A percentile compares a stretch with the other conserved stretches of the same genome.
Conservation (phyloP, 2,888 invertebrate genomes). For the Iselma pallidipennis region DNA sequence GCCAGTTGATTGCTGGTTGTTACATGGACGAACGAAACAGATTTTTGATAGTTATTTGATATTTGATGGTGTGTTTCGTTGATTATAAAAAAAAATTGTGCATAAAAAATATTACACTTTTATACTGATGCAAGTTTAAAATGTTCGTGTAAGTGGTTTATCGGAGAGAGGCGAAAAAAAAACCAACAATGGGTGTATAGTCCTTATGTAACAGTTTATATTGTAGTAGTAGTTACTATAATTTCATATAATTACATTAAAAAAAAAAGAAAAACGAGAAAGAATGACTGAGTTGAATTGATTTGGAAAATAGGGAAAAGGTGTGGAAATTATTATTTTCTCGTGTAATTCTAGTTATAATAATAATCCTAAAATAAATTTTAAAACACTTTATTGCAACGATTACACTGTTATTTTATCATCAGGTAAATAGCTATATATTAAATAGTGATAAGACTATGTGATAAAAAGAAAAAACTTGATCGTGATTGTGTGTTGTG, state of each 20-base stretch:
- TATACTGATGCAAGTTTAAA: too few species aligned
- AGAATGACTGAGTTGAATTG: too few species aligned
- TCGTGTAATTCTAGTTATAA: too few species aligned
- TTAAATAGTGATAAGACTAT: conserved; percentile 26
- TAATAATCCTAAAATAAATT: neutral
- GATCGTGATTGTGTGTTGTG: conserved; percentile 4
- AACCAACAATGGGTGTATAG: too few species aligned
- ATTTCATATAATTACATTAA: too few species aligned
- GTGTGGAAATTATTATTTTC: neutral
- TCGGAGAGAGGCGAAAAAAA: too few species aligned
- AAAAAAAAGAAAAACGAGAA: too few species aligned
- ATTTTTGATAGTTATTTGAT: neutral
- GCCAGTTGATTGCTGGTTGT: neutral
- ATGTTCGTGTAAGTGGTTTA: too few species aligned
- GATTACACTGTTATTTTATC: conserved; percentile 9
- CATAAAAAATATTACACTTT: too few species aligned
- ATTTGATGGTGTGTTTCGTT: neutral
- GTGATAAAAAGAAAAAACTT: conserved; percentile 30
- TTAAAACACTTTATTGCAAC: neutral
- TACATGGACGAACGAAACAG: neutral
- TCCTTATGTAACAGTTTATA: too few species aligned
- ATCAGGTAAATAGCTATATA: conserved; percentile 30
- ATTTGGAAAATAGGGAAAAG: neutral
- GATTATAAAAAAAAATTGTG: neutral
- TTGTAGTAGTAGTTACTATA: too few species aligned